These are phyloP conservation scores for Takifugu flavidus DNA, from an alignment of 2,113 vertebrate species.

Conservation along the genomic window DNA sequence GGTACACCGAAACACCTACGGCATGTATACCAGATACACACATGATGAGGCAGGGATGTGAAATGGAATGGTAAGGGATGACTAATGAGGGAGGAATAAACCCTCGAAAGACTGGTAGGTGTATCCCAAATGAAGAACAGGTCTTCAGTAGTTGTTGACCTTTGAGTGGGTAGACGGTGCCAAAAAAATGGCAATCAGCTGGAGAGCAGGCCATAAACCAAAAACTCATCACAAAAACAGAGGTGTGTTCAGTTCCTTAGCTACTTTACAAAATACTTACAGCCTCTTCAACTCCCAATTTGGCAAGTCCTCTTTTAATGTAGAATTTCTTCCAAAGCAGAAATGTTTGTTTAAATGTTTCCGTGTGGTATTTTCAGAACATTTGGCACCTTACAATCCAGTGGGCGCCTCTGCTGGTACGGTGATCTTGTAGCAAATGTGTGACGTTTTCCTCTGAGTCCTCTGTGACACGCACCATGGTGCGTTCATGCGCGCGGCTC, in stretches of 20 bases:
- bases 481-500: slow-evolving; percentile 84
- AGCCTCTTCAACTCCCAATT: slow-evolving; percentile 28
- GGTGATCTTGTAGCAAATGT: slow-evolving; percentile 14
- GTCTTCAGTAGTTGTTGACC: slow-evolving; percentile 22
- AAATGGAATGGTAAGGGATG: neutral
- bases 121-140: slow-evolving; percentile 27
- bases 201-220: slow-evolving; percentile 52
- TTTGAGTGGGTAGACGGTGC: slow-evolving; percentile 7
- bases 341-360: slow-evolving; percentile 13
- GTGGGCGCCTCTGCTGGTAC: slow-evolving; percentile 43
- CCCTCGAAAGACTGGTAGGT: slow-evolving; percentile 15
- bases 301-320: slow-evolving; percentile 28
- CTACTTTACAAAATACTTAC: slow-evolving; percentile 61
- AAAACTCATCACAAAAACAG: slow-evolving; percentile 40
- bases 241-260: slow-evolving; percentile 47
- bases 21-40: slow-evolving; percentile 15
- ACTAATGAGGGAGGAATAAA: slow-evolving; percentile 7
- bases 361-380: slow-evolving; percentile 15
- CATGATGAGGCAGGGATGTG: neutral
- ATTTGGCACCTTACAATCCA: slow-evolving; percentile 32
- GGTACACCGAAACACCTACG: slow-evolving; percentile 16
- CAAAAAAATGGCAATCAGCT: slow-evolving; percentile 35
- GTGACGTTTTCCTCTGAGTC: slow-evolving; percentile 21
- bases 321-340: slow-evolving; percentile 12
- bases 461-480: slow-evolving; percentile 11